Evolutionary conservation across 2,888 invertebrate genomes (phyloP), one percentile per base, ranked within the genome.

Genomic region (Pediacus dermestoides): DNA sequence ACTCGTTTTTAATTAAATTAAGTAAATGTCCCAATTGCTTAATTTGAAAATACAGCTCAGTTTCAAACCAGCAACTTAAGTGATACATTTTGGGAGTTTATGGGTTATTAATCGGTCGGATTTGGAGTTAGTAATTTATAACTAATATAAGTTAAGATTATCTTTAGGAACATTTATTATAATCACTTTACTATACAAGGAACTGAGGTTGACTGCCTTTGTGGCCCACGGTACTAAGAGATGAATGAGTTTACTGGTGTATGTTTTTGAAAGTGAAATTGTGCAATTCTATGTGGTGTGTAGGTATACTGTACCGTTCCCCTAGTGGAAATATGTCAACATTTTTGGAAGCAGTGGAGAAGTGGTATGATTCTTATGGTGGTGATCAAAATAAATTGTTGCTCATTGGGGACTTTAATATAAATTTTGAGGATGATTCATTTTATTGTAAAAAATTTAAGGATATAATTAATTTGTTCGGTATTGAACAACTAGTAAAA

Each of bases 191-290:
- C n/a, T n/a, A n/a, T n/a, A n/a, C n/a, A n/a, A n/a, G n/a, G n/a
- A n/a, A n/a, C n/a, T n/a, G n/a, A n/a, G n/a, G n/a, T n/a, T n/a
- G n/a, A n/a, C n/a, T n/a, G n/a, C n/a, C n/a, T n/a, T n/a, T n/a
- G n/a, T n/a, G n/a, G n/a, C n/a, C n/a, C n/a, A n/a, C n/a, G n/a
- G n/a, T n/a, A n/a, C n/a, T n/a, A n/a, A n/a, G n/a, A n/a, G n/a
- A n/a, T n/a, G n/a, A n/a, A n/a, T n/a, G n/a, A n/a, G n/a, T n/a
- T 14, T 33, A 33, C 15, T 38, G 38, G 38, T 38, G 38, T 16
- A 27, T 31, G 12, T 14, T 31, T 12, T 11, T 28, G 10, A 37
- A 21, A 14, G 11, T 30, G 15, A 28, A 31, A 10, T 28, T 28
- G 1, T 16, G 25, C 26, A 14, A 31, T 12, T 27, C 14, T 9